phyloP scores from a whole-genome alignment of 2,797 vertebrate species.

The Diglossa cyanea region DNA sequence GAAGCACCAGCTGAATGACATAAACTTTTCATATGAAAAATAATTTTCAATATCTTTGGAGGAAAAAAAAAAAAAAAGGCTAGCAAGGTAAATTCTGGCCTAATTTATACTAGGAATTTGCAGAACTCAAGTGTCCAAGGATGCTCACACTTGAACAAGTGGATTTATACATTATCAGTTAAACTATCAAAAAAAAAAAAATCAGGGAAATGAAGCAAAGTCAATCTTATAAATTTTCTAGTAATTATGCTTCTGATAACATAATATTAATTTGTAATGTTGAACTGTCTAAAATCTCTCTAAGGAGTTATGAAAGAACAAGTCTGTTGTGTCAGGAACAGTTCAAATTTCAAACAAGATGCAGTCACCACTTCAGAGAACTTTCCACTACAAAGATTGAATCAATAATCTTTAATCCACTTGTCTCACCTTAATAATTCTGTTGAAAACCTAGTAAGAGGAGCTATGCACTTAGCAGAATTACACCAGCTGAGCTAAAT shows the following conservation, averaged over 20 bases:
- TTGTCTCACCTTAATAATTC: neutral
- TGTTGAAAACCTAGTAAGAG: neutral
- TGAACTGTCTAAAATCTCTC: neutral
- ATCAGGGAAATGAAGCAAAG: neutral
- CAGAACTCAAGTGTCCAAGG: neutral
- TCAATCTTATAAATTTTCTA: neutral
- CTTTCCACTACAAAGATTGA: neutral
- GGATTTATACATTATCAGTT: neutral
- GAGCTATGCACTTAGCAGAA: neutral
- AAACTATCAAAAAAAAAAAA: neutral
- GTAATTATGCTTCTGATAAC: neutral
- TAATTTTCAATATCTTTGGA: neutral
- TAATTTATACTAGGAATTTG: neutral
- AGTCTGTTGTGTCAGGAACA: neutral
- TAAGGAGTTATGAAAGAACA: neutral
- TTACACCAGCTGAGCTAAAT: neutral
- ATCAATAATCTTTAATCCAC: neutral
- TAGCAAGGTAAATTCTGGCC: neutral
- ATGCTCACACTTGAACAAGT: neutral
- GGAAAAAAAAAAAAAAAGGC: neutral
- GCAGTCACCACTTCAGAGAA: neutral
- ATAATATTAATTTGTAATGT: neutral
- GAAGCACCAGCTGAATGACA: neutral
- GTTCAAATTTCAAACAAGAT: neutral
- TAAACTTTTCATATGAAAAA: neutral